A percentile compares a stretch with the other conserved stretches of the same genome.
Evolutionary conservation across 2,113 vertebrate species (phyloP).

Genomic region (Pelodiscus sinensis): DNA sequence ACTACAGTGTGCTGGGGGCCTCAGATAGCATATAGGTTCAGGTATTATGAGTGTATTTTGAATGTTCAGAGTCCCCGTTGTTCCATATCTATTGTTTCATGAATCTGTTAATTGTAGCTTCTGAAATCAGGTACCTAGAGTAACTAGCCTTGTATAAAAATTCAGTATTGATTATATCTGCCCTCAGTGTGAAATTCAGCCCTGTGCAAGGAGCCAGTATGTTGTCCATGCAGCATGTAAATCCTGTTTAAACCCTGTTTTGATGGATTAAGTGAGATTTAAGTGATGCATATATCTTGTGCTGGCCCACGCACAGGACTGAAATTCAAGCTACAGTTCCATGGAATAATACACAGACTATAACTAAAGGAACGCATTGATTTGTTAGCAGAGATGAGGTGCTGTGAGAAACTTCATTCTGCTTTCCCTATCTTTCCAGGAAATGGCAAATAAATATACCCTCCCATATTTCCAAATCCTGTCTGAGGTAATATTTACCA

Average conservation of each 20-base stretch:
- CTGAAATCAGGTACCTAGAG: background rate
- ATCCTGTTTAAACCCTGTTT: background rate
- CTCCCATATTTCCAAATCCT: constrained; percentile 22
- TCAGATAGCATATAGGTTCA: background rate
- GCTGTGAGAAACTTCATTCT: constrained; percentile 20
- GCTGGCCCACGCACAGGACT: background rate
- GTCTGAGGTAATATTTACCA: constrained; percentile 40
- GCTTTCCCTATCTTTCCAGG: constrained; percentile 22
- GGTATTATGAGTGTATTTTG: background rate
- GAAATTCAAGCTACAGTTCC: background rate
- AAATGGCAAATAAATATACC: constrained; percentile 54
- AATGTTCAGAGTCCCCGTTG: background rate
- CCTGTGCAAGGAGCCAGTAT: background rate
- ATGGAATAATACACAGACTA: background rate
- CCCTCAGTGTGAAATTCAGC: background rate
- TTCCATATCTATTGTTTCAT: background rate
- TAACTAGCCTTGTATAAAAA: background rate
- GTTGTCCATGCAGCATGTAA: background rate
- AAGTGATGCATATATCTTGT: background rate
- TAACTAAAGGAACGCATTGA: constrained; percentile 2
- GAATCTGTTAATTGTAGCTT: background rate
- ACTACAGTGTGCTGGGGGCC: background rate
- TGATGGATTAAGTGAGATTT: background rate
- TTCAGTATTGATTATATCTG: background rate
- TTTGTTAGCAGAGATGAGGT: constrained; percentile 16